Percentiles rank a stretch among this genome's conserved stretches.
These are phyloP conservation scores for Hypselothyrea guttata DNA, from an alignment of 2,888 invertebrate species.

Conservation along the genomic window DNA sequence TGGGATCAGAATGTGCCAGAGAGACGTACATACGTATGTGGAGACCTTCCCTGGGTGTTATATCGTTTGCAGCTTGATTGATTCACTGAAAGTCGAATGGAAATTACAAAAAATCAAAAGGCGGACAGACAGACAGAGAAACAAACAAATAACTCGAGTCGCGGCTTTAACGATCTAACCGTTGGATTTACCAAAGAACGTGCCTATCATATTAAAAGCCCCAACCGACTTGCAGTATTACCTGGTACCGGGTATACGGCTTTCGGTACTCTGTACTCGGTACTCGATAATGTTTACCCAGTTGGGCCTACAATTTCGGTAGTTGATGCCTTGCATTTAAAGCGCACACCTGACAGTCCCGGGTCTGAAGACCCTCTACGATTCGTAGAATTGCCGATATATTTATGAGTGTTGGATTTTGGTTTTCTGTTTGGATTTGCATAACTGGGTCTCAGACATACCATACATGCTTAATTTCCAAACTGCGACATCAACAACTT, in stretches of 20 bases:
- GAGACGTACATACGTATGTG: too few relatives aligned
- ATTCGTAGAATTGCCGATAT: slow-evolving; percentile 69
- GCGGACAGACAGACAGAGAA: slow-evolving; percentile 12
- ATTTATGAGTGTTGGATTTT: slow-evolving; percentile 70
- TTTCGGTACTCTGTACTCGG: slow-evolving; percentile 23
- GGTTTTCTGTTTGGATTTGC: slow-evolving; percentile 72
- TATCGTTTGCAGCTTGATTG: slow-evolving; percentile 42
- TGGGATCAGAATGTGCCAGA: slow-evolving; percentile 59
- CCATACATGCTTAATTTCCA: slow-evolving; percentile 68
- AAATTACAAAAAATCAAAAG: slow-evolving; percentile 53
- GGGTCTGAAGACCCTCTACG: slow-evolving; percentile 33
- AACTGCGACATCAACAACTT: slow-evolving; percentile 48
- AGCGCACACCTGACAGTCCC: slow-evolving; percentile 57
- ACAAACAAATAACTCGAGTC: slow-evolving; percentile 52
- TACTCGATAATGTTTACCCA: slow-evolving; percentile 26
- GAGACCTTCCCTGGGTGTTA: slow-evolving; percentile 48
- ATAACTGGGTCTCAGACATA: slow-evolving; percentile 80
- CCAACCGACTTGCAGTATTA: slow-evolving; percentile 30
- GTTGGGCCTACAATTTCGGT: slow-evolving; percentile 62
- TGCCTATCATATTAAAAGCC: slow-evolving; percentile 46
- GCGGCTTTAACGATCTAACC: slow-evolving; percentile 65
- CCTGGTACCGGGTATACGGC: slow-evolving; percentile 3
- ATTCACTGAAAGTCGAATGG: slow-evolving; percentile 66
- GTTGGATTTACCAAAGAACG: slow-evolving; percentile 48
- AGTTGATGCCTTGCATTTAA: slow-evolving; percentile 69